Conservation (phyloP, 2,797 vertebrate species). For the Astyanax mexicanus region DNA sequence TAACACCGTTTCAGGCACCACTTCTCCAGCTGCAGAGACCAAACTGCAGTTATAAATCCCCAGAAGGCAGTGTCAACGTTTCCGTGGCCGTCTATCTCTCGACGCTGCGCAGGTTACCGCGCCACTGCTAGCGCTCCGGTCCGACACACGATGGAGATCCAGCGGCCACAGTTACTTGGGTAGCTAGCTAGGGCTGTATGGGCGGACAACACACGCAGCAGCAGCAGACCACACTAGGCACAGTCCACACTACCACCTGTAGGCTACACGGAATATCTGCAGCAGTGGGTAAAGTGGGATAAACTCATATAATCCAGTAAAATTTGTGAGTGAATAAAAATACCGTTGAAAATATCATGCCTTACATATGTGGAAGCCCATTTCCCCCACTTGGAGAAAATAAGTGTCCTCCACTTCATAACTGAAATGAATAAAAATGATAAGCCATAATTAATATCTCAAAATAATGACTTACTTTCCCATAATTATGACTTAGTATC, state of each 20-base stretch:
- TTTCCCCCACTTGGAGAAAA: no score
- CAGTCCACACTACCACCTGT: conserved; percentile 29
- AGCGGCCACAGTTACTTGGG: not conserved
- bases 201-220: no score
- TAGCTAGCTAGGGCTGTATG: not conserved
- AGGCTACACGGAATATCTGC: not conserved
- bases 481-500: no score
- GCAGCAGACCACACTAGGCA: not conserved
- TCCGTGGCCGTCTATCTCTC: conserved; percentile 15
- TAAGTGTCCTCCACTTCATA: no score
- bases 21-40: not conserved
- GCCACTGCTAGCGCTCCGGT: not conserved
- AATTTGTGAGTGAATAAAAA: no score
- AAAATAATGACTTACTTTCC: no score
- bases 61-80: not conserved
- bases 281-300: not conserved
- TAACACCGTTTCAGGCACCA: not conserved
- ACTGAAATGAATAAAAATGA: no score
- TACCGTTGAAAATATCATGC: no score
- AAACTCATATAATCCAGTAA: not conserved
- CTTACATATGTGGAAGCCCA: no score
- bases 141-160: not conserved
- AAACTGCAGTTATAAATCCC: conserved; percentile 11
- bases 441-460: no score
- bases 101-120: not conserved